Percentiles rank a stretch among this genome's conserved stretches.
Conservation (phyloP, 2,797 vertebrate species). For the Chromis chromis region DNA sequence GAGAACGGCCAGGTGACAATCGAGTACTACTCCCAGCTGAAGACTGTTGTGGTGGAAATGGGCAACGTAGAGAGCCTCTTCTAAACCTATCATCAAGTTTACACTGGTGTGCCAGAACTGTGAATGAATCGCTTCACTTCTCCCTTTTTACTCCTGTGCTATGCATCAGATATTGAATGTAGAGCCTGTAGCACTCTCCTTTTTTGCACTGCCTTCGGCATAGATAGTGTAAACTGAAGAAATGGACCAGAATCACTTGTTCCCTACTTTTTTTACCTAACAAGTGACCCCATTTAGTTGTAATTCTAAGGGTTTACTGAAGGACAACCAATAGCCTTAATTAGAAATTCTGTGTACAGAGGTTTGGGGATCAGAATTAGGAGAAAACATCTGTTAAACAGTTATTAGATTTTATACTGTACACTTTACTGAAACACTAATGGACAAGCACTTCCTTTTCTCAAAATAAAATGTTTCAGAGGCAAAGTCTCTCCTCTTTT, state of each 20-base stretch:
- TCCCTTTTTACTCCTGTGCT: background rate
- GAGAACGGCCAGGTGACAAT: slow-evolving; percentile 94
- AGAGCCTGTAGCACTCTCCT: background rate
- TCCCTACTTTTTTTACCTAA: too few relatives aligned
- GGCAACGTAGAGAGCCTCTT: slow-evolving; percentile 91
- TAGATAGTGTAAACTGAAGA: fast-evolving
- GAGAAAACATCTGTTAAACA: too few relatives aligned
- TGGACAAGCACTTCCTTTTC: background rate
- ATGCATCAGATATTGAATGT: background rate
- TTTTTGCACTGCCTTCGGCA: background rate
- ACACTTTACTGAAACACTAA: background rate
- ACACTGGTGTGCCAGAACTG: background rate
- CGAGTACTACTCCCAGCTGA: slow-evolving; percentile 95
- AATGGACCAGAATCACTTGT: background rate
- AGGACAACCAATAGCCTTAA: background rate
- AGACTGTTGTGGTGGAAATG: slow-evolving; percentile 97
- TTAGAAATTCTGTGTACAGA: background rate
- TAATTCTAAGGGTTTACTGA: background rate
- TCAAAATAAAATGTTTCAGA: slow-evolving; percentile 39
- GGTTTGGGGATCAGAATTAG: background rate
- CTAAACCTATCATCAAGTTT: slow-evolving; percentile 57
- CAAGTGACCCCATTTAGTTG: too few relatives aligned
- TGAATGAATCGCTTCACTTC: background rate
- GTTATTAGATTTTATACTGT: background rate
- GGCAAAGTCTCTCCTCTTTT: background rate